Conservation (phyloP, 2,113 vertebrate genomes). For the Gopherus flavomarginatus region DNA sequence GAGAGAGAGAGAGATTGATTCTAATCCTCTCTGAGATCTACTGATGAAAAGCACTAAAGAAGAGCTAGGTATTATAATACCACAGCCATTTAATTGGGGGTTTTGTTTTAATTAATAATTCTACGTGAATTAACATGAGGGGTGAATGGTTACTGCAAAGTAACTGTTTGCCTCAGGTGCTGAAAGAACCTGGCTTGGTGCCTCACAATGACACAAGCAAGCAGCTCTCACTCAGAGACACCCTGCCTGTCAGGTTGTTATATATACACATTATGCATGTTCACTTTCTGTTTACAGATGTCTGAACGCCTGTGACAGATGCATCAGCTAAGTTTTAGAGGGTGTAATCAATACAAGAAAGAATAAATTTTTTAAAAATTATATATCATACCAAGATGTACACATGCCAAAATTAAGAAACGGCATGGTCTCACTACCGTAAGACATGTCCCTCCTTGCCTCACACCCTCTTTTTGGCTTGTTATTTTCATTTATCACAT, state of each 20-base stretch:
- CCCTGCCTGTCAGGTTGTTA: background rate
- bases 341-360: background rate
- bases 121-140: constrained; percentile 15
- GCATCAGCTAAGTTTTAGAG: background rate
- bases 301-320: background rate
- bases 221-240: background rate
- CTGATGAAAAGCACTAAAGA: background rate
- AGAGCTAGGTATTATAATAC: background rate
- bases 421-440: background rate
- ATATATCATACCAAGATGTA: background rate
- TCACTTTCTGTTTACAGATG: background rate
- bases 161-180: constrained; percentile 18
- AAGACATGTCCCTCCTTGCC: background rate
- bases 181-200: background rate
- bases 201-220: background rate
- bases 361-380: background rate
- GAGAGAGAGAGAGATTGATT: constrained; percentile 14
- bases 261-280: rapidly evolving
- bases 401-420: background rate
- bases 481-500: background rate
- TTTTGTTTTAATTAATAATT: constrained; percentile 37
- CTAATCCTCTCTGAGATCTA: background rate
- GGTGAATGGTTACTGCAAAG: constrained; percentile 5
- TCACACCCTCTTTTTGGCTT: background rate
- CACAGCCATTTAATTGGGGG: background rate